A percentile compares a stretch with the other conserved stretches of the same genome.
These are phyloP conservation scores for Dendroctonus ponderosae DNA, from an alignment of 1,140 invertebrate species.

Conservation along the genomic window DNA sequence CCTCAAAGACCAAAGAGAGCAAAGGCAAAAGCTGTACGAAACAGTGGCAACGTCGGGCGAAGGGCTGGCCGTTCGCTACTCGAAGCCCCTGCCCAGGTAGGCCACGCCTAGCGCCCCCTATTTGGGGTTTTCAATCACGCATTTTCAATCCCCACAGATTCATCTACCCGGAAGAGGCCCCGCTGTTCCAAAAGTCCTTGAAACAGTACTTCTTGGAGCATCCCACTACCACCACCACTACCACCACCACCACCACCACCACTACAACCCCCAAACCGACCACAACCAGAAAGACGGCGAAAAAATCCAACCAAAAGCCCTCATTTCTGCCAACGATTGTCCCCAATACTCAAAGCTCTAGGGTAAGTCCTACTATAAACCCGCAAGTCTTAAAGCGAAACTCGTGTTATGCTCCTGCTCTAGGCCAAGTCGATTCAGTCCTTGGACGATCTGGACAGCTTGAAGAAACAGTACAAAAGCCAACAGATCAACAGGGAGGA, in stretches of 20 bases:
- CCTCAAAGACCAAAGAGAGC: constrained; percentile 56
- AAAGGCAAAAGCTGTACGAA: constrained; percentile 52
- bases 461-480: constrained; percentile 47
- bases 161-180: constrained; percentile 51
- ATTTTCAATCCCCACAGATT: constrained; percentile 30
- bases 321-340: constrained; percentile 30
- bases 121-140: no score
- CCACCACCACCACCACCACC: constrained; percentile 49
- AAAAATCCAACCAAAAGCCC: constrained; percentile 19
- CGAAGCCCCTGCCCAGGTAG: no score
- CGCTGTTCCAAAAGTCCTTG: constrained; percentile 52
- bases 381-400: not conserved
- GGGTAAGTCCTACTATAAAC: not conserved
- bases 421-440: constrained; percentile 44
- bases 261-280: constrained; percentile 49
- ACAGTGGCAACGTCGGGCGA: constrained; percentile 45
- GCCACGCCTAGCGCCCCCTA: no score
- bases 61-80: no score
- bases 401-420: not conserved
- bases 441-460: constrained; percentile 46
- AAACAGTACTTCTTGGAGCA: constrained; percentile 55
- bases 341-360: constrained; percentile 4
- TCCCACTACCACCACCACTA: constrained; percentile 53
- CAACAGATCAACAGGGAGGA: constrained; percentile 56
- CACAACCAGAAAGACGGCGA: constrained; percentile 37